Evolutionary conservation across 1,140 invertebrate species (phyloP).

Genomic region (Neodiprion virginianus): DNA sequence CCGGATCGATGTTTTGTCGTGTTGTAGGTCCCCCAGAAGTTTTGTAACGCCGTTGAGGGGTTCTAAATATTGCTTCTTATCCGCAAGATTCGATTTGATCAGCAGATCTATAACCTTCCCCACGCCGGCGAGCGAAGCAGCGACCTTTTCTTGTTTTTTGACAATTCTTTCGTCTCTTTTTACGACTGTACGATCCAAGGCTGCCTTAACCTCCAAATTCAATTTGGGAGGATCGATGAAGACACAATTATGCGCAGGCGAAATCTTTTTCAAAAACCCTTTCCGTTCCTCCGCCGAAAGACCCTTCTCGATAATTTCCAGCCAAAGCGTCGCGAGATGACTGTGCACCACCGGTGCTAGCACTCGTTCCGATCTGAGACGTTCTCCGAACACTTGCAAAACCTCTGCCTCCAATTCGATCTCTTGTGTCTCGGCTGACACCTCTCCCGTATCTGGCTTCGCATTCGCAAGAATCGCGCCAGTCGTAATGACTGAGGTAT

Average conservation of each 20-base stretch:
- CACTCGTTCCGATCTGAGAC: slow-evolving; percentile 20
- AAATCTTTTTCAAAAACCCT: slow-evolving; percentile 21
- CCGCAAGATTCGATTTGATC: too few species aligned
- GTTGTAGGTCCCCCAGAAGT: too few species aligned
- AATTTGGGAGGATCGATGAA: too few species aligned
- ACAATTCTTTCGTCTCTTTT: too few species aligned
- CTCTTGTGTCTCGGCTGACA: slow-evolving; percentile 10
- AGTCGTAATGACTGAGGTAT: slow-evolving; percentile 7
- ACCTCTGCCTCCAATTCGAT: slow-evolving; percentile 5
- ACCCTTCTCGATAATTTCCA: slow-evolving; percentile 14
- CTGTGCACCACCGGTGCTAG: slow-evolving; percentile 20
- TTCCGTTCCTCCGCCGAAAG: slow-evolving; percentile 12
- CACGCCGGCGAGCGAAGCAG: too few species aligned
- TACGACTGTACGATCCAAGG: too few species aligned
- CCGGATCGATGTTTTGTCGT: too few species aligned
- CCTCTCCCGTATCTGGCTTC: slow-evolving; percentile 13
- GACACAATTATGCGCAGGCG: slow-evolving; percentile 24
- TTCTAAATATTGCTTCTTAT: too few species aligned
- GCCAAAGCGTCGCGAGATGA: not conserved
- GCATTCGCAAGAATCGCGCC: slow-evolving; percentile 10
- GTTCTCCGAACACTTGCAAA: slow-evolving; percentile 24
- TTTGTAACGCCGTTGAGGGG: too few species aligned
- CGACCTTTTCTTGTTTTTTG: too few species aligned
- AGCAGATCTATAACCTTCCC: too few species aligned
- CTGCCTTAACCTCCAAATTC: too few species aligned